These are phyloP conservation scores for Varanus salvator DNA, from an alignment of 2,113 vertebrate species.

Conservation along the genomic window DNA sequence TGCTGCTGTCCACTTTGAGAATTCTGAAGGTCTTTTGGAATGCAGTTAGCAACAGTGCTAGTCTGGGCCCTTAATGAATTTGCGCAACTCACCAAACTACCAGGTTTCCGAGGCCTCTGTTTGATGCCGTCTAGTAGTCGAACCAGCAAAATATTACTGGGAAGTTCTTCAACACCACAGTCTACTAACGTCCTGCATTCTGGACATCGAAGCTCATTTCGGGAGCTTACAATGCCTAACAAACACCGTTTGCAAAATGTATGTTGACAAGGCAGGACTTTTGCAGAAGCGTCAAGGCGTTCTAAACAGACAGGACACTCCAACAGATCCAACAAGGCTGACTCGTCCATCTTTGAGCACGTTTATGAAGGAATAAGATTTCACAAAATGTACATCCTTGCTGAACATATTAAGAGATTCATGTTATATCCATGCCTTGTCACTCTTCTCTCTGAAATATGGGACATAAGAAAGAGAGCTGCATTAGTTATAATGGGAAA, in stretches of 20 bases:
- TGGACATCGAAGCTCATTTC: slow-evolving; percentile 93
- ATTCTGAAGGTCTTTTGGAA: slow-evolving; percentile 82
- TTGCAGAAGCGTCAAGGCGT: slow-evolving; percentile 94
- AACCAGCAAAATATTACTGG: slow-evolving; percentile 97
- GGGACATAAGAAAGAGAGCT: slow-evolving; percentile 42
- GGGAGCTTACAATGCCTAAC: slow-evolving; percentile 93
- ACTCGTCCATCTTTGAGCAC: slow-evolving; percentile 92
- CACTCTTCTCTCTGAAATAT: slow-evolving; percentile 75
- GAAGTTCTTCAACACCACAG: slow-evolving; percentile 92
- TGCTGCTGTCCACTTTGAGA: slow-evolving; percentile 84
- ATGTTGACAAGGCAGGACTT: slow-evolving; percentile 97
- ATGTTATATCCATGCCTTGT: slow-evolving; percentile 94
- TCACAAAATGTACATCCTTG: slow-evolving; percentile 55
- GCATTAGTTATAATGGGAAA: neutral
- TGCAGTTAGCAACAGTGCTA: slow-evolving; percentile 70
- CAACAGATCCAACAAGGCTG: slow-evolving; percentile 93
- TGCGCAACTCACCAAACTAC: slow-evolving; percentile 72
- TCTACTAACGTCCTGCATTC: slow-evolving; percentile 96
- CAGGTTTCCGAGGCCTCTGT: slow-evolving; percentile 89
- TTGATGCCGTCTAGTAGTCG: slow-evolving; percentile 97
- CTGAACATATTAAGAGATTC: slow-evolving; percentile 71
- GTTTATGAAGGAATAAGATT: slow-evolving; percentile 59
- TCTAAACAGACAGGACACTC: slow-evolving; percentile 98
- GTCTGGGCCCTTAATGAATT: slow-evolving; percentile 75
- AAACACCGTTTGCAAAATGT: slow-evolving; percentile 97